These are phyloP conservation scores for Turnix velox DNA, from an alignment of 2,113 vertebrate genomes.

Conservation along the genomic window DNA sequence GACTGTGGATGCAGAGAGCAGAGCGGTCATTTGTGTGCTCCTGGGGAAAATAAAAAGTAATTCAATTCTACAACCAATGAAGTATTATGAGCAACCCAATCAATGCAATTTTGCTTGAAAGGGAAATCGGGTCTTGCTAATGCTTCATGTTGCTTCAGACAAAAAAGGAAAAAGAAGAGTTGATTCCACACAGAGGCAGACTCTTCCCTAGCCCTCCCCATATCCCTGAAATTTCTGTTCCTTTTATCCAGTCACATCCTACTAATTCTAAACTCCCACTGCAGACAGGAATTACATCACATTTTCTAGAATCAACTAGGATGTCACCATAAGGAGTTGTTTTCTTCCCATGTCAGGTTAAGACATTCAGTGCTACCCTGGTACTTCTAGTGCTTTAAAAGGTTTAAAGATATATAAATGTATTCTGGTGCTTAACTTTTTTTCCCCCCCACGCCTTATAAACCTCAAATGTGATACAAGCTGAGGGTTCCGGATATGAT, in stretches of 20 bases:
- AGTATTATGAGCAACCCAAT: not conserved
- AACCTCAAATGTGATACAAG: not conserved
- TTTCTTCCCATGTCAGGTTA: not conserved
- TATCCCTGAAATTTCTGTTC: not conserved
- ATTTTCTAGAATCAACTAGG: not conserved
- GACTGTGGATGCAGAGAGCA: not conserved
- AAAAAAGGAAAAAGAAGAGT: not conserved
- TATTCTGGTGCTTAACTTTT: not conserved
- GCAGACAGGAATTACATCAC: not conserved
- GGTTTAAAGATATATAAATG: not conserved
- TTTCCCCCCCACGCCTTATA: not conserved
- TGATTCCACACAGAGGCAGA: not conserved
- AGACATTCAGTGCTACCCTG: not conserved
- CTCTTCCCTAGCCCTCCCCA: not conserved
- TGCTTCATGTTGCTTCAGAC: not conserved
- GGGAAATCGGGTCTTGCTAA: not conserved
- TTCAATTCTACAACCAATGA: not conserved
- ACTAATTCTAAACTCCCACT: not conserved
- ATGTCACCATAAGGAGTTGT: not conserved
- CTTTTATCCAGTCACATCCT: not conserved
- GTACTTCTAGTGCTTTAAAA: not conserved
- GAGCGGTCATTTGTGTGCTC: not conserved
- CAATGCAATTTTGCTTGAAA: not conserved
- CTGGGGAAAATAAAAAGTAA: not conserved
- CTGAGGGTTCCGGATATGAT: not conserved